A percentile compares a stretch with the other conserved stretches of the same genome.
Conservation (phyloP, 1,140 invertebrate species). For the Rhynchophorus ferrugineus region DNA sequence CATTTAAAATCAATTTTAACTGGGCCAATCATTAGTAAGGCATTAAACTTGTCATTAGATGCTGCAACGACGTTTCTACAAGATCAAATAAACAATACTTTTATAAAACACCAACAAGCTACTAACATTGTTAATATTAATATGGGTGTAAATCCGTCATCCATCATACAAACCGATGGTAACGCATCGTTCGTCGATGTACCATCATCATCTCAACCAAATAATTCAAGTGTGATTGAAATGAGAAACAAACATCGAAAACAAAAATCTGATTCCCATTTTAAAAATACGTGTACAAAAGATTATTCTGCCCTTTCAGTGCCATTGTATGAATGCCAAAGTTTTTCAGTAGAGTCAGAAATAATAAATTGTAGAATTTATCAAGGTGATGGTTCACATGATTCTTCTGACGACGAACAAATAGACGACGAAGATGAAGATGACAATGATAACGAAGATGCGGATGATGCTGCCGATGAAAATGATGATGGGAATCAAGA, state of each 20-base stretch:
- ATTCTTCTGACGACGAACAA: constrained; percentile 69
- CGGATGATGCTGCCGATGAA: constrained; percentile 64
- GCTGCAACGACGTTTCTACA: constrained; percentile 72
- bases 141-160: constrained; percentile 8
- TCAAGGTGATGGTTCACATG: constrained; percentile 56
- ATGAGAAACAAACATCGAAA: neutral
- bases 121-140: constrained; percentile 16
- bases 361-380: neutral
- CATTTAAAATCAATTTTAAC: constrained; percentile 60
- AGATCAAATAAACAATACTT: constrained; percentile 73
- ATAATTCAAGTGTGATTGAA: too few relatives aligned
- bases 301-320: too few relatives aligned
- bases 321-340: neutral
- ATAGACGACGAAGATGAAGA: constrained; percentile 63
- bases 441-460: constrained; percentile 54
- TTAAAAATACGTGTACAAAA: neutral
- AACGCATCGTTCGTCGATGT: neutral
- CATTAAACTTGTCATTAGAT: constrained; percentile 68
- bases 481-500: constrained; percentile 64
- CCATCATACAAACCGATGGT: constrained; percentile 15
- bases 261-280: neutral
- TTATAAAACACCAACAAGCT: constrained; percentile 19
- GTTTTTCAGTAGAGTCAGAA: neutral
- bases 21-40: constrained; percentile 74
- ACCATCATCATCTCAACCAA: neutral